Base-by-base conservation (phyloP, 2,113 vertebrate genomes). In the Todiramphus chloris region DNA sequence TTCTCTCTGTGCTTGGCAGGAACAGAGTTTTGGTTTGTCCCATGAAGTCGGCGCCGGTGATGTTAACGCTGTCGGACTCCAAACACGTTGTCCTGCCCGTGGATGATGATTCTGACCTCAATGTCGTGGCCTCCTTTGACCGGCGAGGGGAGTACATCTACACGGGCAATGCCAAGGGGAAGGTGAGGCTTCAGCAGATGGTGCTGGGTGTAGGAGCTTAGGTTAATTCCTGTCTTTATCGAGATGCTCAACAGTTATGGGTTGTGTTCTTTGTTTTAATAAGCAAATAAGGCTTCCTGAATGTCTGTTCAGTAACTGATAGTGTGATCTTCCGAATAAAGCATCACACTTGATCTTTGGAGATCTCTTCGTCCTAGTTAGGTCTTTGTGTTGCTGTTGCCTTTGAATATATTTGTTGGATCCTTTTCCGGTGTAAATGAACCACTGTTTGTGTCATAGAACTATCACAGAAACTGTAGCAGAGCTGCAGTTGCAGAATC, bases 111-210 rank as follows among this genome's bases (percentile, higher is more conserved):
- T 99, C 99, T 0, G 99, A 99, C 93, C 98, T 99, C 90, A 99
- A 99, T 3, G 99, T 99, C 43, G 99, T 99, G 96, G 99, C 99
- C 11, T 99, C 99, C n/a, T 99, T 99, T 46, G 99, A 99, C 97
- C 98, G 99, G 43, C 97, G 99, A 63, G 99, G 99, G 56, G 99
- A 99, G 39, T 99, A 99, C 98, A 99, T 99, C 94, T 99, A 99
- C 95, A 99, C 99, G 0, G 99, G 99, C 51, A 99, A 99, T 10
- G 99, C 99, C 93, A 99, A 99, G 97, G 99, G 99, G 70, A 99
- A 99, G 99, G 99, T 99, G 84, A 98, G 98, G n/a, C 19, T 27
- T 39, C 1, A 41, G 80, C n/a, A 63, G 25, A 25, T 2, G 1
- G 43, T 46, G 18, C 58, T 48, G 64, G 39, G 3, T 55, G 41